Conservation (phyloP, 2,888 invertebrate genomes). For the Ophion ventricosus region DNA sequence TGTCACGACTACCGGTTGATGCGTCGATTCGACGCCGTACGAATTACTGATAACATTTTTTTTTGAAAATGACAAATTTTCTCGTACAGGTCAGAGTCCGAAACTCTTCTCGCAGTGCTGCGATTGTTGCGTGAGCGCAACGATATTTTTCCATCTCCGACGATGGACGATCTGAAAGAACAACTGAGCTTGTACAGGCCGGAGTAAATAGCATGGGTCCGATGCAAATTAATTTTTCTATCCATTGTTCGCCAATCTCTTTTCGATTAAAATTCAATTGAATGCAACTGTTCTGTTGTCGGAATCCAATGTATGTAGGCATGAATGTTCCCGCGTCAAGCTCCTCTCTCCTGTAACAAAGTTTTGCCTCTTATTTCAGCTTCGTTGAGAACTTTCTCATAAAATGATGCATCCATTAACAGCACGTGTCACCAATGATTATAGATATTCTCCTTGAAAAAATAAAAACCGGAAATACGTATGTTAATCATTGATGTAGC, state of each 20-base stretch:
- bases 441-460: background rate
- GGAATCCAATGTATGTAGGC: constrained; percentile 19
- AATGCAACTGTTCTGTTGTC: constrained; percentile 21
- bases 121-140: constrained; percentile 65
- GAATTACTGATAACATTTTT: background rate
- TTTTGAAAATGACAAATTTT: background rate
- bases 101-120: constrained; percentile 63
- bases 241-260: constrained; percentile 11
- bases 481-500: too few relatives aligned
- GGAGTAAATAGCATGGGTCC: constrained; percentile 52
- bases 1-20: background rate
- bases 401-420: constrained; percentile 13
- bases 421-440: constrained; percentile 14
- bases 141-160: constrained; percentile 64
- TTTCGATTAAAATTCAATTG: constrained; percentile 24
- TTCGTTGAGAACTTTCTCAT: background rate
- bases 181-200: constrained; percentile 68
- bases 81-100: constrained; percentile 63
- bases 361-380: background rate
- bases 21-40: background rate
- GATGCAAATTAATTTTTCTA: constrained; percentile 23
- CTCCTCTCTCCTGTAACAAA: background rate
- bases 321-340: constrained; percentile 25
- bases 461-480: background rate
- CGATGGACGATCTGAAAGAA: constrained; percentile 67